Evolutionary conservation across 1,140 invertebrate species (phyloP), one percentile per base, ranked within the genome.

Genomic region (Sycophila sp.): DNA sequence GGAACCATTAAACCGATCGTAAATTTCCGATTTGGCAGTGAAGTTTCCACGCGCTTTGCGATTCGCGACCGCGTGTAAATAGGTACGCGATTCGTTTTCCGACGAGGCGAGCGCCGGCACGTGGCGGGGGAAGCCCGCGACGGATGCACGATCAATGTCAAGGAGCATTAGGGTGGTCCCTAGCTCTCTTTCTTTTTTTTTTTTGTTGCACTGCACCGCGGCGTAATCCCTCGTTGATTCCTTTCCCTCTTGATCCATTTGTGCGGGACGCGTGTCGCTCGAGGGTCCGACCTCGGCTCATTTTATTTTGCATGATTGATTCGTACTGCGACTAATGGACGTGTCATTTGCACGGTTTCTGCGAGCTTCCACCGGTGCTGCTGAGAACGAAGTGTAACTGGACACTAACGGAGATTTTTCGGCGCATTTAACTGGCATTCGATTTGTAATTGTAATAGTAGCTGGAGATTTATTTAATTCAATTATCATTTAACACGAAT

Each of bases 291-390:
- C 5, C 55, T 60, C 15, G 58, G 36, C 53, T 49, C 26, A 40
- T 34, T 55, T 62, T n/a, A 10, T 55, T 55, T 24, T 53, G 22
- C 51, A 26, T 47, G 38, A 58, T 70, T 64, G 59, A 49, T 45
- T 70, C n/a, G 22, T n/a, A 8, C 42, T 32, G 2, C 40, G 32
- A 32, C 28, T 63, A 69, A 69, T 56, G 36, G 49, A 69, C 26
- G 26, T 70, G 68, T 70, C 68, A 70, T 64, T 63, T 56, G 28
- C 68, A 70, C 32, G 38, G 34, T 51, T 59, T 59, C 30, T 4
- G 24, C 49, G 26, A n/a, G n/a, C n/a, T n/a, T n/a, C n/a, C n/a
- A n/a, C n/a, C n/a, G n/a, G n/a, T n/a, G n/a, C n/a, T n/a, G n/a
- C n/a, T n/a, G n/a, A n/a, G n/a, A n/a, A n/a, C n/a, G n/a, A n/a